Percentiles rank a stretch among this genome's conserved stretches.
Conservation (phyloP, 2,888 invertebrate species). For the Nephrotoma guestfalica region DNA sequence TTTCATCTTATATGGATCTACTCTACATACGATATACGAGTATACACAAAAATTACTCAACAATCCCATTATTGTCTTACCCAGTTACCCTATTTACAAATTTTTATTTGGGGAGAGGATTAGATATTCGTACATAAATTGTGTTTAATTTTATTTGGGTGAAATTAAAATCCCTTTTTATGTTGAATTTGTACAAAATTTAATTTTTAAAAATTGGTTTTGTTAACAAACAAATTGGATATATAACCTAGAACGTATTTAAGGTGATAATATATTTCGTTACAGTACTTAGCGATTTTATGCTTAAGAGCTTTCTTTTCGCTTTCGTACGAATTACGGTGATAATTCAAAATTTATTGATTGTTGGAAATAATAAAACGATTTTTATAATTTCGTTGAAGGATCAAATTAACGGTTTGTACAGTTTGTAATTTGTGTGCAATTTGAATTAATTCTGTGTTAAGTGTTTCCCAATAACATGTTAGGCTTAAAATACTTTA, state of each 20-base stretch:
- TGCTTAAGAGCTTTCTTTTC: not conserved
- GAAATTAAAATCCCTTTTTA: not conserved
- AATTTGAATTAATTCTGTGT: too few relatives aligned
- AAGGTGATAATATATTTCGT: not conserved
- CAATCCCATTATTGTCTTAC: not conserved
- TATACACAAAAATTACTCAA: not conserved
- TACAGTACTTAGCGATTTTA: not conserved
- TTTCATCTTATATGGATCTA: not conserved
- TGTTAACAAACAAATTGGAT: not conserved
- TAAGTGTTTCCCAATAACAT: too few relatives aligned
- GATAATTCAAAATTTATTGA: too few relatives aligned
- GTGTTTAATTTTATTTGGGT: not conserved
- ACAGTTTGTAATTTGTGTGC: too few relatives aligned
- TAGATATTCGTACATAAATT: not conserved
- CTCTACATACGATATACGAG: not conserved
- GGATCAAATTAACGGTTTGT: too few relatives aligned
- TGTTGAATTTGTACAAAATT: not conserved
- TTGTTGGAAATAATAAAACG: too few relatives aligned
- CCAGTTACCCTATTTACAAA: not conserved
- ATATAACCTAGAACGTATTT: not conserved
- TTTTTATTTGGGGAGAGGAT: not conserved
- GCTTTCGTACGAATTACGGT: too few relatives aligned
- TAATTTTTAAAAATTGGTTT: not conserved
- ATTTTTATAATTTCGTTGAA: too few relatives aligned
- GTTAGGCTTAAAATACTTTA: too few relatives aligned